These are phyloP conservation scores for Drosophila algonquin DNA, from an alignment of 2,888 invertebrate species.

Conservation along the genomic window DNA sequence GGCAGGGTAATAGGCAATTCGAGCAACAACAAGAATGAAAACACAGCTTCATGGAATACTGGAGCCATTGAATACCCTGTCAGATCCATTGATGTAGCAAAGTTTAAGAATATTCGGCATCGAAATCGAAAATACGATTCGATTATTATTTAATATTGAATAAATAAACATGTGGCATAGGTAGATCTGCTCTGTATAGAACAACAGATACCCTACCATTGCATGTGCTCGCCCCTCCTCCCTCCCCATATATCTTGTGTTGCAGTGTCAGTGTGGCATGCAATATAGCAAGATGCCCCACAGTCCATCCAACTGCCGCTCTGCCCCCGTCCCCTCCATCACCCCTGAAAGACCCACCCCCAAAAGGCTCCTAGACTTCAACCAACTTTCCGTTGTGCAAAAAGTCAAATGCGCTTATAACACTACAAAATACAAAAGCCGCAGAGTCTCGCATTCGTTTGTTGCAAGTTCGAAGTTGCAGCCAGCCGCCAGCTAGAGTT, in stretches of 20 bases:
- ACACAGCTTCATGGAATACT: neutral
- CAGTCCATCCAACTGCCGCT: neutral
- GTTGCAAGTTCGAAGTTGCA: slow-evolving; percentile 22
- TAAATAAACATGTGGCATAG: too few relatives aligned
- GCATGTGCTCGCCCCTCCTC: too few relatives aligned
- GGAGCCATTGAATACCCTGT: neutral
- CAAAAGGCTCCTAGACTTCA: neutral
- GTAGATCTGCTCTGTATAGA: too few relatives aligned
- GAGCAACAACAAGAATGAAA: slow-evolving; percentile 10
- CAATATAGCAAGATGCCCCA: neutral
- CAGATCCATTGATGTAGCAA: neutral
- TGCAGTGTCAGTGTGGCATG: too few relatives aligned
- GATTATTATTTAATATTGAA: too few relatives aligned
- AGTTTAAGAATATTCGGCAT: neutral
- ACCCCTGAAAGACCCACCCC: neutral
- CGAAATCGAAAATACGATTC: too few relatives aligned
- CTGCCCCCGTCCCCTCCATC: neutral
- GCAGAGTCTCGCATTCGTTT: slow-evolving; percentile 13
- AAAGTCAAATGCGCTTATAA: slow-evolving; percentile 70
- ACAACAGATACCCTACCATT: too few relatives aligned
- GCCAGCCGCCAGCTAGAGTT: slow-evolving; percentile 10
- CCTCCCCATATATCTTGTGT: too few relatives aligned
- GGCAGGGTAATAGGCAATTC: slow-evolving; percentile 28
- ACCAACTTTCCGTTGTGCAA: slow-evolving; percentile 25
- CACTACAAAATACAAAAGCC: slow-evolving; percentile 49